Evolutionary conservation across 2,113 vertebrate species (phyloP).

Genomic region (Amphiprion ocellaris): DNA sequence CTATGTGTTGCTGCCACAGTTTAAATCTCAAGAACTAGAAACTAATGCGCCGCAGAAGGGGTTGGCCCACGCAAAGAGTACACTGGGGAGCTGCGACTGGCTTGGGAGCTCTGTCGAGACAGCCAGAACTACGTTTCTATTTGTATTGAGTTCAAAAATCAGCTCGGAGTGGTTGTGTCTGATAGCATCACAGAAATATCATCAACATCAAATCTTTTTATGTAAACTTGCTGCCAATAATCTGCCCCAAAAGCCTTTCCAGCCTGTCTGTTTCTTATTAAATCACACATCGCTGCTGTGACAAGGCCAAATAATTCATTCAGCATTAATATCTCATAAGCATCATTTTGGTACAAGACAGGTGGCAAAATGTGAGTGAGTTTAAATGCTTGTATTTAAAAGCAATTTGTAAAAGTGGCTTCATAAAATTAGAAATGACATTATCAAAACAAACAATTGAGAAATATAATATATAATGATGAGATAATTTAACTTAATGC

Average conservation of each 20-base stretch:
- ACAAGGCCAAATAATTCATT: slow-evolving; percentile 25
- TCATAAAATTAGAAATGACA: slow-evolving; percentile 43
- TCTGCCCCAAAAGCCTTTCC: slow-evolving; percentile 2
- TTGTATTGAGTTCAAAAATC: slow-evolving; percentile 38
- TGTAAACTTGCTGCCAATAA: slow-evolving; percentile 12
- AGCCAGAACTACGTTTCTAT: slow-evolving; percentile 30
- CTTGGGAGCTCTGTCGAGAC: slow-evolving; percentile 30
- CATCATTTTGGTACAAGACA: neutral
- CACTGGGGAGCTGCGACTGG: slow-evolving; percentile 52
- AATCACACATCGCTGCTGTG: slow-evolving; percentile 28
- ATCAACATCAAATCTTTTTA: slow-evolving; percentile 36
- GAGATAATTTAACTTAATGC: slow-evolving; percentile 16
- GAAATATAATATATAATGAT: slow-evolving; percentile 45
- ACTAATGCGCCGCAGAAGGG: slow-evolving; percentile 58
- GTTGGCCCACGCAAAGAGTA: slow-evolving; percentile 58
- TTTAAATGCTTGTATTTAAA: slow-evolving; percentile 20
- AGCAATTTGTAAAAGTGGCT: slow-evolving; percentile 32
- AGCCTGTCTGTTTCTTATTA: slow-evolving; percentile 10
- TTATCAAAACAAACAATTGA: slow-evolving; percentile 48
- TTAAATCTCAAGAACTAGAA: slow-evolving; percentile 74
- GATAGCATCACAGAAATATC: slow-evolving; percentile 19
- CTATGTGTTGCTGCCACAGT: slow-evolving; percentile 75
- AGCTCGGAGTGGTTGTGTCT: slow-evolving; percentile 7
- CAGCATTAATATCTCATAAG: slow-evolving; percentile 33
- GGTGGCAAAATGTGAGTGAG: neutral